These are phyloP conservation scores for Casuarius casuarius DNA, from an alignment of 2,113 vertebrate species.

Conservation along the genomic window DNA sequence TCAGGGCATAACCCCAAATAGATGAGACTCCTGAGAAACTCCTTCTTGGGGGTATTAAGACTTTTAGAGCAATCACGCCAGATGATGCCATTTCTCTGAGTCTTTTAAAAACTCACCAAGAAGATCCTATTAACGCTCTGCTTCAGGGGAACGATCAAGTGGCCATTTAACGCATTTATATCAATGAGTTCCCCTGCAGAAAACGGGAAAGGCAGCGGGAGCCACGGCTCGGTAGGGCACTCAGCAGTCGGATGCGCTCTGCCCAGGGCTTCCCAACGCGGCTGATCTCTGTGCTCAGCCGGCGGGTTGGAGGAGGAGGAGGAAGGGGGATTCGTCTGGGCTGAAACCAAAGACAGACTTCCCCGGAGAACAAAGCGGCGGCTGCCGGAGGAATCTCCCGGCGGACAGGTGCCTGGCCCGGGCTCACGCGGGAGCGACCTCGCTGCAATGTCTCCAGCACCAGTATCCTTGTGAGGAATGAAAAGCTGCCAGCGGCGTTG, in stretches of 20 bases:
- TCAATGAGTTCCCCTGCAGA: background rate
- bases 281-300: accelerated
- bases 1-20: background rate
- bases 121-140: background rate
- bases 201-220: background rate
- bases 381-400: background rate
- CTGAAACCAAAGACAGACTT: background rate
- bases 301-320: background rate
- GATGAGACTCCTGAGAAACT: background rate
- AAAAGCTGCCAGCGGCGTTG: conserved; percentile 26
- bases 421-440: accelerated
- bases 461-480: background rate
- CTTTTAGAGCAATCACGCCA: background rate
- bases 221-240: background rate
- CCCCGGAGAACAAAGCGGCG: background rate
- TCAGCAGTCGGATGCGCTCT: background rate
- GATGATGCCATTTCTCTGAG: background rate
- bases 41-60: background rate
- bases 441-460: background rate
- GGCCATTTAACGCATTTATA: accelerated
- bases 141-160: background rate
- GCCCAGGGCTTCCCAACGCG: accelerated
- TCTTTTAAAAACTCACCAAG: background rate
- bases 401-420: conserved; percentile 7
- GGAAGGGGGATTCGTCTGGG: background rate